Evolutionary conservation across 2,888 invertebrate species (phyloP), one percentile per base, ranked within the genome.

Genomic region (Anaspis maculata): DNA sequence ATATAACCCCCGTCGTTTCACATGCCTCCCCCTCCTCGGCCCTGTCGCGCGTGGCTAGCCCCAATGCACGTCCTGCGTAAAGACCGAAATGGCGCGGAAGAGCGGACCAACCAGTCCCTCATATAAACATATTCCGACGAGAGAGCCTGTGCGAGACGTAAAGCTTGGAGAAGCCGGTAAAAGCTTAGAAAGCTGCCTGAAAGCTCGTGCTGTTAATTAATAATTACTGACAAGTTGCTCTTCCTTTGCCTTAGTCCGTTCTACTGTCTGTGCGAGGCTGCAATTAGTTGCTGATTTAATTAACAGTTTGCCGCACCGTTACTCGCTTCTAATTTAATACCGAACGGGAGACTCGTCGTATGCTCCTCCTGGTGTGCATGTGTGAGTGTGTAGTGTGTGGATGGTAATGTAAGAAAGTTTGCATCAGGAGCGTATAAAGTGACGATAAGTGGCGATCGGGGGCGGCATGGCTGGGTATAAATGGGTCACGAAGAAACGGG

Each of bases 141-240:
- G 38, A 33, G 36, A 32, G 12, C 21, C 35, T 39, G 39, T 45
- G 48, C 49, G 54, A 58, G 59, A 60, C 54, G 61, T 56, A 57
- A 59, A 62, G 61, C 62, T 59, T 52, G 53, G 58, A 56, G 61
- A 62, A 62, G 61, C 64, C 65, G 66, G 67, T 66, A 67, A 67
- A 67, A 66, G 68, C 67, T 64, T 61, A 64, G 66, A 63, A 65
- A 66, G 66, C 67, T 59, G 63, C 59, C 62, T 67, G 65, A 64
- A 64, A 67, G 67, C 64, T 58, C 62, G 61, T 58, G 63, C 64
- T 66, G 67, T 67, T 68, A 67, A 68, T 68, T 68, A 68, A 67
- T 68, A 68, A 68, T 68, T 68, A 68, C 67, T 65, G 66, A 64
- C 67, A 67, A 66, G 66, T 63, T 64, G 66, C 66, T 67, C 64